A percentile compares a stretch with the other conserved stretches of the same genome.
Conservation (phyloP, 2,888 invertebrate species). For the Plebejus anna region DNA sequence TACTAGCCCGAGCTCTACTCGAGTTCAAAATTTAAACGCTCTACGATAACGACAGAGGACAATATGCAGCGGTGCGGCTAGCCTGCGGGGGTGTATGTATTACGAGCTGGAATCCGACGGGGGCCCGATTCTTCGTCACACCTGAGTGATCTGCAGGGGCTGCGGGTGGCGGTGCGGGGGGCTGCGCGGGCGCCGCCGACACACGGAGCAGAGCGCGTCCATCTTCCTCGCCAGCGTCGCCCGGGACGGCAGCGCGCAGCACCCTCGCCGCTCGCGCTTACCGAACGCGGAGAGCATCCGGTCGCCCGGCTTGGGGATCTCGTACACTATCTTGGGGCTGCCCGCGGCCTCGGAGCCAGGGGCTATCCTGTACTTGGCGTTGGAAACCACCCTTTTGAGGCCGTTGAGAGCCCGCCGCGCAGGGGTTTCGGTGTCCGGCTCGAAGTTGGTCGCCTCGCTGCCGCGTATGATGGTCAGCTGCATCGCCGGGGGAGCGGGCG, state of each 20-base stretch:
- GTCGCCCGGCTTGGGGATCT: slow-evolving; percentile 67
- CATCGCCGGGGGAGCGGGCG: slow-evolving; percentile 50
- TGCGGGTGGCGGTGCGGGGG: slow-evolving; percentile 55
- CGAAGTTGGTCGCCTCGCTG: slow-evolving; percentile 51
- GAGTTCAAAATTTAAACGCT: slow-evolving; percentile 60
- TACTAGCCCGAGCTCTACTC: slow-evolving; percentile 74
- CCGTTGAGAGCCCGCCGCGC: slow-evolving; percentile 57
- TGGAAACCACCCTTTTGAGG: slow-evolving; percentile 62
- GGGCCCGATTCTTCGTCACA: slow-evolving; percentile 46
- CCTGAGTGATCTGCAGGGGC: slow-evolving; percentile 73
- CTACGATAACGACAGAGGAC: slow-evolving; percentile 49
- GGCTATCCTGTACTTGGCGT: slow-evolving; percentile 64
- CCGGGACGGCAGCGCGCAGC: slow-evolving; percentile 59
- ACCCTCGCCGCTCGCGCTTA: slow-evolving; percentile 53
- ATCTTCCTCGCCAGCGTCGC: slow-evolving; percentile 53
- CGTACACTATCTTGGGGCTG: slow-evolving; percentile 71
- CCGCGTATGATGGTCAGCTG: slow-evolving; percentile 58
- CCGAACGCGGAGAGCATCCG: slow-evolving; percentile 71
- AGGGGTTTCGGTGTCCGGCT: slow-evolving; percentile 54
- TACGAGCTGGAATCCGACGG: not conserved
- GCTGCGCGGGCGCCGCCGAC: slow-evolving; percentile 48
- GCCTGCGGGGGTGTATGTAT: not conserved
- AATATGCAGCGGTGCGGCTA: slow-evolving; percentile 31
- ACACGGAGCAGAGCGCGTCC: slow-evolving; percentile 44
- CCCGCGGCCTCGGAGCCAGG: slow-evolving; percentile 59